A percentile compares a stretch with the other conserved stretches of the same genome.
Conservation (phyloP, 2,797 vertebrate species). For the Myiotriccus ornatus region DNA sequence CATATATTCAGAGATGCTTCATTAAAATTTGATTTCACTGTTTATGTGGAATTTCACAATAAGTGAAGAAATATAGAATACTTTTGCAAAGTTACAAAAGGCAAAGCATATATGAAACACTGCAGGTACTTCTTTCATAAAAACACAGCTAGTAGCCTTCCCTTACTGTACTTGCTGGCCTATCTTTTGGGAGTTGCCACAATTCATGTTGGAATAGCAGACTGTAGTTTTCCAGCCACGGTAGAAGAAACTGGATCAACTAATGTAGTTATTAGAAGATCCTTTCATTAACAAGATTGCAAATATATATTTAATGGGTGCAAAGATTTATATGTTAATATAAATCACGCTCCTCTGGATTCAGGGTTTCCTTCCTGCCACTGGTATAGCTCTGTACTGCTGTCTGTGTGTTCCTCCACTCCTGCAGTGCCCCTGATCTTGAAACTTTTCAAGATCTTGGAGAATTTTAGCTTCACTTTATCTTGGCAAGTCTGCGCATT, state of each 20-base stretch:
- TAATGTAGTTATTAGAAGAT: background rate
- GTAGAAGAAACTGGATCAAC: background rate
- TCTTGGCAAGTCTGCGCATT: background rate
- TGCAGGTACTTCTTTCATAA: slow-evolving; percentile 3
- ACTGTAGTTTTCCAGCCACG: background rate
- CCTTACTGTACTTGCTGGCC: background rate
- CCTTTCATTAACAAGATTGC: background rate
- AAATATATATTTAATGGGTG: background rate
- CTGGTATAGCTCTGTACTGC: background rate
- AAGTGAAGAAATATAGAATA: background rate
- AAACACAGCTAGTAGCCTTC: background rate
- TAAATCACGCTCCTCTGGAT: background rate
- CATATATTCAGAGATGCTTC: background rate
- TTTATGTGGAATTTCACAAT: background rate
- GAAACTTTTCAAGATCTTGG: background rate
- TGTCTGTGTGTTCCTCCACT: background rate
- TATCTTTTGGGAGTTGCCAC: background rate
- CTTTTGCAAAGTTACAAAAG: slow-evolving; percentile 1
- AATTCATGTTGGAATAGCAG: background rate
- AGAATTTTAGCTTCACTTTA: background rate
- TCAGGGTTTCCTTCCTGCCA: background rate
- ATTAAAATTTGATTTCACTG: slow-evolving; percentile 23
- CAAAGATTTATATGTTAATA: background rate
- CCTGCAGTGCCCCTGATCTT: background rate
- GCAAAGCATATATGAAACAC: background rate